Base-by-base conservation (phyloP, 2,888 invertebrate genomes). In the Isoperla grammatica region DNA sequence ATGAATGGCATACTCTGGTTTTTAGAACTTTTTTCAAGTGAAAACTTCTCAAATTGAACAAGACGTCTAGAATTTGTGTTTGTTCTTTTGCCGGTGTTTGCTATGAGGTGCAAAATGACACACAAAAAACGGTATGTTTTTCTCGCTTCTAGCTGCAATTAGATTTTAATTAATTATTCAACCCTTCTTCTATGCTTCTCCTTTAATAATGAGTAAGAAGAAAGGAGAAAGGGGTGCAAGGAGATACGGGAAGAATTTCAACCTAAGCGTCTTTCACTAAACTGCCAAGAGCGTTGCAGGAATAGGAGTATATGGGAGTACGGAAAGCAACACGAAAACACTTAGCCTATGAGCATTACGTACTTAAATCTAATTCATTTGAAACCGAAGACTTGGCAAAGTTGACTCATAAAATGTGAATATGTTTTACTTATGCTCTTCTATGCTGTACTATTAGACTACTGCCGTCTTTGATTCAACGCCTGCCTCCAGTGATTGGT, bases 161-260 rank as follows among this genome's bases (percentile, higher is more conserved):
- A 56, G 35, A 56, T 56, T 56, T 56, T 56, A 56, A 56, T 56
- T 56, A 56, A 56, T 56, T 56, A 56, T 56, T 56, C 56, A 56
- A 22, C 43, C 56, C 56, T 53, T 53, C 53, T 53, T 37, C 53
- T n/a, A 39, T 39, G 53, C 53, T 53, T 56, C 56, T 56, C 23
- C 23, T 56, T 23, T 22, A 43, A 56, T 56, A 56, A 56, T 56
- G 56, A 56, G 56, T 40, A 56, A 56, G 56, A 20, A 40, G 13
- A 46, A 42, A 22, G 55, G 22, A 39, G 40, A 37, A 20, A 35
- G 19, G 29, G 53, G 37, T 15, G 53, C 23, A 15, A 8, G 13
- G n/a, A 15, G 35, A 13, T 29, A 50, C 35, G 22, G 49, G 53
- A 53, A 53, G 53, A 53, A 53, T 53, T 50, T 19, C 53, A 37